phyloP scores from a whole-genome alignment of 64 coral and sea anemone species.

The Porites australiensis region DNA sequence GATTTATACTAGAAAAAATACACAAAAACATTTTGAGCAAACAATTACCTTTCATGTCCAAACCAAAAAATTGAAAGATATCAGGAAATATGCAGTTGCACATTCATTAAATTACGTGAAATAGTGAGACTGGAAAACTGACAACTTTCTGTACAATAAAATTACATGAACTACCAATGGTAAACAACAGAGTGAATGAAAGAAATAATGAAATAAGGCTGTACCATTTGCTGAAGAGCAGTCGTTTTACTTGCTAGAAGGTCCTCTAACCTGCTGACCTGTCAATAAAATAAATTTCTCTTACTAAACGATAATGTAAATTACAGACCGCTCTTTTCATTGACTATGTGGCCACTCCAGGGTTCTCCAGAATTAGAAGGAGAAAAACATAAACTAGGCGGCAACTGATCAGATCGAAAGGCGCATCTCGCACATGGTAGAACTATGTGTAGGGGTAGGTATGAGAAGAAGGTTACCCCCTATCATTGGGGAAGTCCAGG shows the following conservation, averaged over 20 bases:
- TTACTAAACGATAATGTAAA: background rate
- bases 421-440: no score
- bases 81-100: no score
- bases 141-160: no score
- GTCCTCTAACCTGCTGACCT: conserved; percentile 92
- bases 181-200: no score
- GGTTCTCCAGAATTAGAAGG: background rate
- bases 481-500: no score
- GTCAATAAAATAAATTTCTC: background rate
- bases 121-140: no score
- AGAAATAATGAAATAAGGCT: background rate
- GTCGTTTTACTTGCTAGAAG: conserved; percentile 78
- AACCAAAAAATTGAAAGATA: background rate
- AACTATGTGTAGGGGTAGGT: no score
- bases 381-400: no score
- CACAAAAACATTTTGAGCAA: background rate
- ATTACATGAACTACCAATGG: no score
- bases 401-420: no score
- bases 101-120: no score
- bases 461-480: no score
- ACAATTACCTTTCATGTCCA: background rate
- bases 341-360: background rate
- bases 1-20: background rate
- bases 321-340: background rate
- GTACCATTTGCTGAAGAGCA: conserved; percentile 79